Percentiles rank a stretch among this genome's conserved stretches.
Conservation (phyloP, 2,797 vertebrate species). For the Lindbergichthys nudifrons region DNA sequence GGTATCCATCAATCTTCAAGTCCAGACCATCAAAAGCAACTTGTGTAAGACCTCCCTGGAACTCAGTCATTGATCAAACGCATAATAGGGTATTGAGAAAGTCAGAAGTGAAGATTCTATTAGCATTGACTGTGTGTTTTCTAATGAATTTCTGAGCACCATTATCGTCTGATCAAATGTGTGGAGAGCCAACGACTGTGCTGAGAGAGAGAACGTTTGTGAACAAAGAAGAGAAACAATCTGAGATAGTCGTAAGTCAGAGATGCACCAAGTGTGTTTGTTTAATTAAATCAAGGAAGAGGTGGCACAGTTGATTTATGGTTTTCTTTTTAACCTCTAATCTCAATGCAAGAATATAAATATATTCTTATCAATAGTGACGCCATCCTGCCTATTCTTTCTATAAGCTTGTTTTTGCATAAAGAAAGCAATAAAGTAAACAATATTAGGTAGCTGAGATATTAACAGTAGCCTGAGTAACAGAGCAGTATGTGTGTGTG, state of each 20-base stretch:
- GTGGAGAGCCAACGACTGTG: slow-evolving; percentile 15
- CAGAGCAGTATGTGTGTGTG: slow-evolving; percentile 28
- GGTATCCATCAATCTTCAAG: slow-evolving; percentile 54
- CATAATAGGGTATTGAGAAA: slow-evolving; percentile 68
- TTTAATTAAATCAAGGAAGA: slow-evolving; percentile 19
- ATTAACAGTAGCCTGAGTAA: slow-evolving; percentile 18
- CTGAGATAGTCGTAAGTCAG: not conserved
- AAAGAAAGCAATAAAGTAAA: slow-evolving; percentile 18
- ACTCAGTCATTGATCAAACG: slow-evolving; percentile 66
- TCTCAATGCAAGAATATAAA: slow-evolving; percentile 1
- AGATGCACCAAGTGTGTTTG: not conserved
- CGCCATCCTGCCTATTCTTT: not conserved
- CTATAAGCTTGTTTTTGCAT: not conserved
- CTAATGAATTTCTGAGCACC: slow-evolving; percentile 60
- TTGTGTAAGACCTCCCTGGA: slow-evolving; percentile 45
- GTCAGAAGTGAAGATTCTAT: slow-evolving; percentile 63
- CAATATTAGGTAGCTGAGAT: slow-evolving; percentile 20
- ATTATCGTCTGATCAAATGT: slow-evolving; percentile 45
- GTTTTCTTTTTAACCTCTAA: slow-evolving; percentile 13
- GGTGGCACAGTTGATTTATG: not conserved
- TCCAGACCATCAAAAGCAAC: slow-evolving; percentile 36
- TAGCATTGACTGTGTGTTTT: slow-evolving; percentile 68
- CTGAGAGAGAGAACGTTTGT: not conserved
- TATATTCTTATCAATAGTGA: not conserved
- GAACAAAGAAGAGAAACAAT: not conserved